Conservation (phyloP, 1,140 invertebrate genomes). For the Caerostris extrusa region DNA sequence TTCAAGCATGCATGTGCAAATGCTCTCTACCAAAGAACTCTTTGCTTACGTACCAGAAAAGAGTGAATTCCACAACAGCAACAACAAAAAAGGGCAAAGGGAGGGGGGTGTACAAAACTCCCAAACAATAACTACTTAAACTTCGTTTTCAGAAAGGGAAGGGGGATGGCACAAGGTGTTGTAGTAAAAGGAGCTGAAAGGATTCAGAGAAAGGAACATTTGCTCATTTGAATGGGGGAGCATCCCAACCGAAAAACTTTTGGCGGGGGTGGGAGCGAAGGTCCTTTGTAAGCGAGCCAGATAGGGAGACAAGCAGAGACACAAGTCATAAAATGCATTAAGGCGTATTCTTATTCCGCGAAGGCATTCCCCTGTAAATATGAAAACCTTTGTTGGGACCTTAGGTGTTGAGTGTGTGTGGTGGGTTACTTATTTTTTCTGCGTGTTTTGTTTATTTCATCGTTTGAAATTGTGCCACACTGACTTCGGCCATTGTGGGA, state of each 20-base stretch:
- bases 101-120: not conserved
- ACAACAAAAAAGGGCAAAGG: not conserved
- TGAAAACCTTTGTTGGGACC: slow-evolving; percentile 38
- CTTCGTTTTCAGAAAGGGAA: not conserved
- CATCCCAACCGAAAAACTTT: slow-evolving; percentile 53
- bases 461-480: slow-evolving; percentile 11
- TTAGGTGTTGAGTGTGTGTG: too few species aligned
- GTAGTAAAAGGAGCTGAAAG: slow-evolving; percentile 49
- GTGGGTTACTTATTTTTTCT: not conserved
- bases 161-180: not conserved
- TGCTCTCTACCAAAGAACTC: not conserved
- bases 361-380: slow-evolving; percentile 21
- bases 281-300: not conserved
- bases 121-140: slow-evolving; percentile 71
- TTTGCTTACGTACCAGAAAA: not conserved
- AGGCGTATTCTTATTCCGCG: slow-evolving; percentile 68
- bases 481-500: not conserved
- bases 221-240: slow-evolving; percentile 59
- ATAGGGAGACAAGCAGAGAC: slow-evolving; percentile 60
- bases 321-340: slow-evolving; percentile 77
- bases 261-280: not conserved
- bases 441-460: slow-evolving; percentile 34
- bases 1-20: slow-evolving; percentile 37
- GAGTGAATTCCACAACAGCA: not conserved
- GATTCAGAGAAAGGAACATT: slow-evolving; percentile 54